Conservation (phyloP, 2,113 vertebrate species). For the Hemiprocne comata region DNA sequence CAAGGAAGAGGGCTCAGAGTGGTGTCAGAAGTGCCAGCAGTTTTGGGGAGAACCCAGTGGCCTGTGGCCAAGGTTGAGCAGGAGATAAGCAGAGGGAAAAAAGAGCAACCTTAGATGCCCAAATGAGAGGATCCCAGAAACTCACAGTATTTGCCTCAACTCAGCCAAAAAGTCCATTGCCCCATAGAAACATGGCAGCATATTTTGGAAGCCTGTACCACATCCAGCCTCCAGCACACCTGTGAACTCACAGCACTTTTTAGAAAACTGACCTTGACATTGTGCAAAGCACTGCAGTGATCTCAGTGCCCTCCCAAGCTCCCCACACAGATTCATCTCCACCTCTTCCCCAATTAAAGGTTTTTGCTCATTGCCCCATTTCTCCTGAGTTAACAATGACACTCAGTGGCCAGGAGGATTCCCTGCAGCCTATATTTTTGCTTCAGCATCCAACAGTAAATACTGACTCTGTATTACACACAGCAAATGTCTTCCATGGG, state of each 20-base stretch:
- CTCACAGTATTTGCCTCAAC: rapidly evolving
- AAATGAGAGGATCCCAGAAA: not conserved
- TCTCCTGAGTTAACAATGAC: slow-evolving; percentile 67
- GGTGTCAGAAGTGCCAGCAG: not conserved
- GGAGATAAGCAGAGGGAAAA: not conserved
- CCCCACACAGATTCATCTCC: not conserved
- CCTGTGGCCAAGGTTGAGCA: not conserved
- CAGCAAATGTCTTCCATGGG: not conserved
- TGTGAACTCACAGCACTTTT: not conserved
- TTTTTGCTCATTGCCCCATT: not conserved
- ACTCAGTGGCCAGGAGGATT: slow-evolving; percentile 67
- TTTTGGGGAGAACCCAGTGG: not conserved
- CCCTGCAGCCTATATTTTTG: not conserved
- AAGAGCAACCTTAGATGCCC: rapidly evolving
- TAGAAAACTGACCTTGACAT: not conserved
- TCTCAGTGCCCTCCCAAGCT: not conserved
- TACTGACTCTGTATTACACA: not conserved
- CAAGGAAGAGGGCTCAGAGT: not conserved
- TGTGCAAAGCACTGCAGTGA: not conserved
- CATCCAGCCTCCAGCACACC: not conserved
- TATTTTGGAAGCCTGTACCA: rapidly evolving
- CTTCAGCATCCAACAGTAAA: not conserved
- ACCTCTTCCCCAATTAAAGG: not conserved
- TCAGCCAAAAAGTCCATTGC: not conserved
- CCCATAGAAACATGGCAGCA: not conserved